A percentile compares a stretch with the other conserved stretches of the same genome.
phyloP scores from a whole-genome alignment of 2,797 vertebrate genomes.

The Hapalemur alaotrensis region DNA sequence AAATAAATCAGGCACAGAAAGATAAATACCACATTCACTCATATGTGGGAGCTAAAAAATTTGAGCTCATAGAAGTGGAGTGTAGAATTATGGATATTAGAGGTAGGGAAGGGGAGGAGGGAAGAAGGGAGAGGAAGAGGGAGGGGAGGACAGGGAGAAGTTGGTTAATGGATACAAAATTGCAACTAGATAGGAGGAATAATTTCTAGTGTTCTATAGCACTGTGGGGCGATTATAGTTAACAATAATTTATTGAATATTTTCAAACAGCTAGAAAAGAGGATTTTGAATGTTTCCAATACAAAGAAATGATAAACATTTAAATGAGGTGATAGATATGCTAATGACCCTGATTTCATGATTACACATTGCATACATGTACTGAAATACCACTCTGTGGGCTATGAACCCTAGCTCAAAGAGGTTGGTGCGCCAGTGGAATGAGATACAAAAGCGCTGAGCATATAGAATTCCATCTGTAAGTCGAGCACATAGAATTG shows the following conservation, averaged over 20 bases:
- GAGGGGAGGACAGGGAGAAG: neutral
- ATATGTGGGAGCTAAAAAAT: neutral
- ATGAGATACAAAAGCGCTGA: neutral
- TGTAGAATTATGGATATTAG: neutral
- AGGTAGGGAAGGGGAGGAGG: neutral
- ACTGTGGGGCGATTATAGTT: neutral
- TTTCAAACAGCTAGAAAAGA: neutral
- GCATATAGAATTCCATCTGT: neutral
- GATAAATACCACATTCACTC: neutral
- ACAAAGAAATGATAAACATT: neutral
- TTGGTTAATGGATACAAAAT: neutral
- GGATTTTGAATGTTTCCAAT: neutral
- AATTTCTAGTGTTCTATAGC: too few relatives aligned
- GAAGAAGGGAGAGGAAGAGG: neutral
- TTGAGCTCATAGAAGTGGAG: neutral
- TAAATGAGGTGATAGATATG: neutral
- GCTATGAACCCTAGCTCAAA: neutral
- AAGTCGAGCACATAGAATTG: neutral
- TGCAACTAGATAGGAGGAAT: neutral
- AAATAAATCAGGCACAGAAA: neutral
- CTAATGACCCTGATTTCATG: neutral
- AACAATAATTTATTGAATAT: neutral
- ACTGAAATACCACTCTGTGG: neutral
- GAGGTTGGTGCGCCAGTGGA: neutral
- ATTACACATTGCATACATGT: neutral